Conservation (phyloP, 2,888 invertebrate genomes). For the Ashinkailepas kermadecensis region DNA sequence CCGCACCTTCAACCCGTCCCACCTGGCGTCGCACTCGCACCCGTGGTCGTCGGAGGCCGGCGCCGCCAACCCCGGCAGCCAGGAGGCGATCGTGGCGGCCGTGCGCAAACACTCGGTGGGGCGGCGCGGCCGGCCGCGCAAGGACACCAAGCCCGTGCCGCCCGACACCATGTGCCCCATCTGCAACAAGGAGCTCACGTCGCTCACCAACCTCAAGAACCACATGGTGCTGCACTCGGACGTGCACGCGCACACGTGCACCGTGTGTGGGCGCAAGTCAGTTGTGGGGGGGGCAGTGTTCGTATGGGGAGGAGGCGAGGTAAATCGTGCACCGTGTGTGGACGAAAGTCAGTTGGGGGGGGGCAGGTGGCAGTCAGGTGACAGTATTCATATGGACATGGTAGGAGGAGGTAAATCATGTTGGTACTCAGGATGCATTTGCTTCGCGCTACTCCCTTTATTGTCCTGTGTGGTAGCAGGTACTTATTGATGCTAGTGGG, state of each 20-base stretch:
- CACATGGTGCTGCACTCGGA: constrained; percentile 20
- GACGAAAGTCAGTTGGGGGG: neutral
- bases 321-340: neutral
- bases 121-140: neutral
- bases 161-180: neutral
- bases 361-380: neutral
- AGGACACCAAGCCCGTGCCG: neutral
- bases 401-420: neutral
- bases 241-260: constrained; percentile 12
- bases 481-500: neutral
- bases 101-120: neutral
- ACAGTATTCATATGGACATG: neutral
- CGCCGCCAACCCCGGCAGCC: neutral
- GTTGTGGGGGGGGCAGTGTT: neutral
- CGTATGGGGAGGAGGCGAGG: neutral
- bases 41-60: neutral
- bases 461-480: neutral
- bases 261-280: neutral
- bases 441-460: too few relatives aligned
- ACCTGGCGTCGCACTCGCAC: neutral
- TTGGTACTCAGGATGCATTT: neutral
- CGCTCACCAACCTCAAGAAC: constrained; percentile 20
- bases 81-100: constrained; percentile 3
- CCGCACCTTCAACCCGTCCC: constrained; percentile 5
- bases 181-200: constrained; percentile 8